phyloP scores from a whole-genome alignment of 2,113 vertebrate species.

The Paradisaea rubra region DNA sequence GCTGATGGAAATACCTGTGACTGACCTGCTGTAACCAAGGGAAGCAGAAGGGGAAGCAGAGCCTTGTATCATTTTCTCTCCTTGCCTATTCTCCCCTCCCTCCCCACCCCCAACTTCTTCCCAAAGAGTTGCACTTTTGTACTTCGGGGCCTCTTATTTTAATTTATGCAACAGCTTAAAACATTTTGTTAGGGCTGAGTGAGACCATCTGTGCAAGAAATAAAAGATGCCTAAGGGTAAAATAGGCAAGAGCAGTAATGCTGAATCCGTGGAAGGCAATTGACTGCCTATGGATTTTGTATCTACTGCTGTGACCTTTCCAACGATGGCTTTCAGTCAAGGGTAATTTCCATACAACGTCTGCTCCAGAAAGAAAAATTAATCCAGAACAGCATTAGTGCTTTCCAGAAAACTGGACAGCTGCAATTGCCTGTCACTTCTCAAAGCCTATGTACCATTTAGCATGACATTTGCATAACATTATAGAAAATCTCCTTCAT shows the following conservation, averaged over 20 bases:
- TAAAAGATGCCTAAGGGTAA: constrained; percentile 76
- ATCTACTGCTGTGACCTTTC: constrained; percentile 72
- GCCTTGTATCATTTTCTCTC: not conserved
- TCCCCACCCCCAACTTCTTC: not conserved
- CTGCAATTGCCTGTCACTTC: not conserved
- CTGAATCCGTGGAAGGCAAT: constrained; percentile 64
- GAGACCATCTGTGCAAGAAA: constrained; percentile 78
- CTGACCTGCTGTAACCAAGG: not conserved
- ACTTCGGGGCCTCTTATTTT: constrained; percentile 70
- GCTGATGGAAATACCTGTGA: not conserved
- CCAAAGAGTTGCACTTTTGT: constrained; percentile 61
- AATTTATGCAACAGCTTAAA: constrained; percentile 78
- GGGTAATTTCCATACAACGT: constrained; percentile 60
- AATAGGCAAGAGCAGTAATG: constrained; percentile 69
- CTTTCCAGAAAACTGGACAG: constrained; percentile 42
- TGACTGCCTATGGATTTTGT: constrained; percentile 54
- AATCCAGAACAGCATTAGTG: not conserved
- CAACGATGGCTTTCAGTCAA: constrained; percentile 53
- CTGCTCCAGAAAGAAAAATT: constrained; percentile 51
- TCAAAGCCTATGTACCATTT: not conserved
- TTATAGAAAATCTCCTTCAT: constrained; percentile 41
- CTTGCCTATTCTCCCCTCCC: not conserved
- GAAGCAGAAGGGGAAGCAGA: not conserved
- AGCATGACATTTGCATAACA: constrained; percentile 46
- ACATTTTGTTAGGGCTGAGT: constrained; percentile 79